Evolutionary conservation across 2,113 vertebrate species (phyloP), one percentile per base, ranked within the genome.

Genomic region (Melanerpes aurifrons): DNA sequence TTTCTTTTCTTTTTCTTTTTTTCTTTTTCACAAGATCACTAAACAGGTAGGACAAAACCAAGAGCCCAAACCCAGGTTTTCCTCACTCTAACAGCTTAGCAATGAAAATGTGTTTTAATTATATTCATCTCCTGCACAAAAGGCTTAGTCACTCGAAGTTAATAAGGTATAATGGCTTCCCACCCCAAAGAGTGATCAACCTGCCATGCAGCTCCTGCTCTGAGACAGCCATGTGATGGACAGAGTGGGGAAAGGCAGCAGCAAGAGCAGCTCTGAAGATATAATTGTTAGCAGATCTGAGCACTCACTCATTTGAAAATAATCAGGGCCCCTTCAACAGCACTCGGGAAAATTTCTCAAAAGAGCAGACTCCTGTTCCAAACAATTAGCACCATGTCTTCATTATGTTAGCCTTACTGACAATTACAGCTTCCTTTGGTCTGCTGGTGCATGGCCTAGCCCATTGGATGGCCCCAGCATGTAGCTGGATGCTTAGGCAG

Each of bases 271-370:
- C 31, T 61, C 48, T 48, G 54, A 71, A 59, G 40, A 61, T 82
- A 95, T 82, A 95, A 95, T 94, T 75, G 89, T 70, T 91, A 88
- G 57, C 93, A 95, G 82, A 82, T 66, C 82, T 64, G 32, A 83
- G 40, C 0, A 0, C 67, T 83, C 75, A 43, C 66, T 76, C 11
- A 0, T 82, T 90, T 90, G 89, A 93, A 94, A 94, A 87, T 70
- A 88, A 75, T 53, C 72, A 86, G 61, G 57, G 72, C 50, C 71
- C 40, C 82, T 91, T 92, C 86, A 90, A 87, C 79, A 85, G 67
- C 73, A 37, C 24, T 69, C 75, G 35, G 61, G 48, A 75, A 87
- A 80, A 80, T 57, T 81, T 90, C 75, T 87, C 73, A 22, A 63
- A 92, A 91, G 63, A 86, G 18, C 1, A 0, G 47, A 8, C 67